Conservation (phyloP, 2,113 vertebrate species). For the Bambusicola thoracicus region DNA sequence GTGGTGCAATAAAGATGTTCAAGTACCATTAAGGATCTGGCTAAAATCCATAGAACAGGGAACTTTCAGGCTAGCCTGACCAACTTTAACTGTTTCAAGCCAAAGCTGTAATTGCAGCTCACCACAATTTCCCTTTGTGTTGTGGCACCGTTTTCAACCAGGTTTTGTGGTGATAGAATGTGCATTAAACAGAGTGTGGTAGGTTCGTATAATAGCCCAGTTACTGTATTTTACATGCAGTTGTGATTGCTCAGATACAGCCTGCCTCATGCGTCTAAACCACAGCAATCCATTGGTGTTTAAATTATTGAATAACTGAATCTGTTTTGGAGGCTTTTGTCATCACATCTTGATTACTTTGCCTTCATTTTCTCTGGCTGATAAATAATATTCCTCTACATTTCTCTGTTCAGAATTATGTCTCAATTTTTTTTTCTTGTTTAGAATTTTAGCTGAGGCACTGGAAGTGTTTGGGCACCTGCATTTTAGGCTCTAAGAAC, state of each 20-base stretch:
- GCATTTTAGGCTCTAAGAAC: neutral
- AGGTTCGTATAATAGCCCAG: neutral
- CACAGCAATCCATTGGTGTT: neutral
- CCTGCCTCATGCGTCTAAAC: neutral
- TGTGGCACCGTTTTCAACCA: neutral
- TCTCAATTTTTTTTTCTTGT: neutral
- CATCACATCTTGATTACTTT: neutral
- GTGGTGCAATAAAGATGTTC: neutral
- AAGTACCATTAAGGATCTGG: neutral
- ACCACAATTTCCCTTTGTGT: neutral
- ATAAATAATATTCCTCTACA: rapidly evolving
- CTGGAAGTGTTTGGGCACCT: neutral
- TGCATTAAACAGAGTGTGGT: neutral
- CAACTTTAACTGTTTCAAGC: neutral
- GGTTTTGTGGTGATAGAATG: neutral
- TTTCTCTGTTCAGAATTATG: neutral
- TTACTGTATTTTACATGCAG: neutral
- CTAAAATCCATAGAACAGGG: neutral
- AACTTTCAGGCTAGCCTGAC: neutral
- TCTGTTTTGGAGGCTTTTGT: neutral
- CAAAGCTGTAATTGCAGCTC: neutral
- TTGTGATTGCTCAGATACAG: neutral
- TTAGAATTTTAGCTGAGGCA: neutral
- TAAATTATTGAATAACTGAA: neutral
- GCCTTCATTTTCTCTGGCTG: neutral